Evolutionary conservation across 2,113 vertebrate genomes (phyloP), one percentile per base, ranked within the genome.

Genomic region (Passer montanus): DNA sequence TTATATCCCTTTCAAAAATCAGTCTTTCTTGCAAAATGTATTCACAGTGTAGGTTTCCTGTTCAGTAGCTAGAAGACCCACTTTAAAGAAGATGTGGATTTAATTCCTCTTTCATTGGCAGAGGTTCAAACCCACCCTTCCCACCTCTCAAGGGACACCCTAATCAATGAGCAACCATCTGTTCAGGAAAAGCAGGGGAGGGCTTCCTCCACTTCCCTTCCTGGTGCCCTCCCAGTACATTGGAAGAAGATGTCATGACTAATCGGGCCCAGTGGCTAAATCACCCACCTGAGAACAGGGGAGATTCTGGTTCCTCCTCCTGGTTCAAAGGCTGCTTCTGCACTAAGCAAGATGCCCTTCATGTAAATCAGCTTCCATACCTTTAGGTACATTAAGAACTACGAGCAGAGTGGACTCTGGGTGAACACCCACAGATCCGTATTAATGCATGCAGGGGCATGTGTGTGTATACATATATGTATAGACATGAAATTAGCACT

Each of bases 151-250:
- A 56, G 93, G 55, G 93, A 91, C 2, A 2, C 15, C 27, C 63
- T 95, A 86, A 96, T 95, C 94, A 94, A 91, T 91, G 80, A 91
- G 59, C 63, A 77, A 19, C 87, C 94, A 96, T 96, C 94, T 96
- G 96, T 50, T 84, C 5, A 0, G 68, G 68, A n/a, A 16, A 43
- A 52, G 24, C 15, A 22, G 52, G 49, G 67, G 24, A 86, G 50
- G 72, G 20, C 21, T 83, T n/a, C 6, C 41, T 90, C 44, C 50
- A 8, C 49, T 90, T 85, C 37, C 13, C 41, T 85, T 82, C 35
- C 70, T 83, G 66, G 49, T 91, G 82, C 79, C 82, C 78, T 87
- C 67, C 75, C 63, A 56, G 69, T 76, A 41, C 70, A 41, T 2
- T 37, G 78, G 62, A 93, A 84, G 64, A 95, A 83, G 58, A 80